A percentile compares a stretch with the other conserved stretches of the same genome.
phyloP scores from a whole-genome alignment of 1,140 invertebrate species.

The Monochamus saltuarius region DNA sequence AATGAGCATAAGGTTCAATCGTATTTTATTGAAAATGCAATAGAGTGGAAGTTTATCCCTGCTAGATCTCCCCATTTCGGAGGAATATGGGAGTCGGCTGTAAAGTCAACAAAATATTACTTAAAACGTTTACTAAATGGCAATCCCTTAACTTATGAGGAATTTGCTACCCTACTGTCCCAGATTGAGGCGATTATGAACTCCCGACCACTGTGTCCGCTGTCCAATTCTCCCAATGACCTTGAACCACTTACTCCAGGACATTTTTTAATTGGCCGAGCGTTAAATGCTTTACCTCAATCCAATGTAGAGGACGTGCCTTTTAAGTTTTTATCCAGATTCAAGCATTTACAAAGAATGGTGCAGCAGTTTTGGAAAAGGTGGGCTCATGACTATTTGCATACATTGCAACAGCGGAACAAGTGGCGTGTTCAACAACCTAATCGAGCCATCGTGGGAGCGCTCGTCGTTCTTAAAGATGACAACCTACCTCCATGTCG shows the following conservation, averaged over 20 bases:
- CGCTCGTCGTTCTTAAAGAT: not conserved
- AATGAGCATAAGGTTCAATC: conserved; percentile 3
- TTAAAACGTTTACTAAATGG: conserved; percentile 37
- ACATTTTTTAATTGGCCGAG: conserved; percentile 49
- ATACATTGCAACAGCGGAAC: not conserved
- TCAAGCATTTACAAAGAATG: conserved; percentile 33
- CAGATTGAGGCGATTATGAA: conserved; percentile 44
- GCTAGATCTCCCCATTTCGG: conserved; percentile 42
- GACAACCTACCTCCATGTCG: not conserved
- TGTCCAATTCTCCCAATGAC: conserved; percentile 41
- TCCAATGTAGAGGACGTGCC: conserved; percentile 12
- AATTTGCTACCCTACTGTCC: conserved; percentile 35
- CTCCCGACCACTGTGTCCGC: conserved; percentile 43
- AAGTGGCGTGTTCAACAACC: not conserved
- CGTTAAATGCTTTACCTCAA: conserved; percentile 35
- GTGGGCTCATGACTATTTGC: conserved; percentile 1
- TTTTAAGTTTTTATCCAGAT: conserved; percentile 24
- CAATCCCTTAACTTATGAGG: conserved; percentile 41
- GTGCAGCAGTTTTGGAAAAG: conserved; percentile 10
- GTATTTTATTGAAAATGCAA: conserved; percentile 28
- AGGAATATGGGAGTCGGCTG: conserved; percentile 39
- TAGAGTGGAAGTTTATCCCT: conserved; percentile 40
- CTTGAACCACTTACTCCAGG: conserved; percentile 39
- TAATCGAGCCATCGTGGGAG: not conserved
- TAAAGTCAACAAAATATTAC: conserved; percentile 43